Evolutionary conservation across 1,140 invertebrate species (phyloP), one percentile per base, ranked within the genome.

Genomic region (Penaeus indicus): DNA sequence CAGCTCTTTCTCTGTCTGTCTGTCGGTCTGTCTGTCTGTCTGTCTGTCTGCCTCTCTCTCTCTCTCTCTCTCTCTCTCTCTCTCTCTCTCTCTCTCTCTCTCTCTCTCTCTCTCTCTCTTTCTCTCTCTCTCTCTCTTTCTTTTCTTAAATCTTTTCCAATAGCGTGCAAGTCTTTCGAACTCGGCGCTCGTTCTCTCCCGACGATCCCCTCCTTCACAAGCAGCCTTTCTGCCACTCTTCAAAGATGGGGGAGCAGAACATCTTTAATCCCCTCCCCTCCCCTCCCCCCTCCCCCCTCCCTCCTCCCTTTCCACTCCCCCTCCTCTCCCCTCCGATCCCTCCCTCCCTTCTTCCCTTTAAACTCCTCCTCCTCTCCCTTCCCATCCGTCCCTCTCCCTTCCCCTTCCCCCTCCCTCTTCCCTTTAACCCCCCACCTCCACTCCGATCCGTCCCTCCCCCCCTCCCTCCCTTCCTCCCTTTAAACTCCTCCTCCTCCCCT

Each of bases 41-140:
- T n/a, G 5, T 7, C 32, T 19, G 1, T 1, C 47, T 77, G 21
- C 21, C 5, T 77, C 25, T 3, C 47, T 13, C 47, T 27, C n/a
- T 7, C 27, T 75, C 42, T 2, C 72, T 10, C 42, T 25, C n/a
- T 75, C 19, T 21, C 22, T 38, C 75, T 78, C 3, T 38, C 10
- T 11, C 69, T 11, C 69, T 8, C 69, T 22, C 8, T 75, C n/a
- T n/a, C n/a, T n/a, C n/a, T n/a, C n/a, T n/a, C n/a, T n/a, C n/a
- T n/a, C 10, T 10, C 3, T 47, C 42, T 5, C 42, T 47, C 42
- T 77, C 72, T 77, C 72, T 77, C 72, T 77, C 72, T 27, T 25
- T 77, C 72, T 77, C 72, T 77, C 72, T 77, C 72, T 77, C 72
- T 77, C 72, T 77, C 72, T 77, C 72, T 77, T 25, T 77, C 72